phyloP scores from a whole-genome alignment of 2,888 invertebrate genomes.

The Cheilosia scutellata region DNA sequence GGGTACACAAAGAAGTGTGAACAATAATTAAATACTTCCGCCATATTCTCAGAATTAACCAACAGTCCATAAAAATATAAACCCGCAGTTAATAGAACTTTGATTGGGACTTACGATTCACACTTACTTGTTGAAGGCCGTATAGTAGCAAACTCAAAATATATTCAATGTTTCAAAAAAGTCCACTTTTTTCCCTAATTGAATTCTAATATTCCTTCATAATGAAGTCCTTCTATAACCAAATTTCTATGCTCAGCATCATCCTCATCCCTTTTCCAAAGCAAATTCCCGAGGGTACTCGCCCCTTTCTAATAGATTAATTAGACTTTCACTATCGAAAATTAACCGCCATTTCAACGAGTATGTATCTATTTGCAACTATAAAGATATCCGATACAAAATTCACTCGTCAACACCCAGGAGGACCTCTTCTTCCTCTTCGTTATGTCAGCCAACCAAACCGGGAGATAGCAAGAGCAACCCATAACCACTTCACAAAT shows the following conservation, averaged over 20 bases:
- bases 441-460: background rate
- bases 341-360: background rate
- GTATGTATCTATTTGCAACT: background rate
- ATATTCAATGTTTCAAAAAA: no score
- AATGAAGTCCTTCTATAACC: background rate
- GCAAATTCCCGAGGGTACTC: no score
- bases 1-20: no score
- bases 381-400: background rate
- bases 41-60: no score
- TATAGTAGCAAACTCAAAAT: no score
- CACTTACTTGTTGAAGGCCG: no score
- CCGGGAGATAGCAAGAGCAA: background rate
- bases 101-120: no score
- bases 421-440: background rate
- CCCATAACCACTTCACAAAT: constrained; percentile 26
- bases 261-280: background rate
- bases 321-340: constrained; percentile 8
- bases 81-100: no score
- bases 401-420: background rate
- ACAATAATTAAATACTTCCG: no score
- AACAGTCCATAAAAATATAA: no score
- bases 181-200: background rate
- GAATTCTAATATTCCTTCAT: background rate
- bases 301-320: constrained; percentile 2
- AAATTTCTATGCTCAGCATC: background rate